A percentile compares a stretch with the other conserved stretches of the same genome.
These are phyloP conservation scores for Drosophila funebris DNA, from an alignment of 1,140 invertebrate genomes.

Conservation along the genomic window DNA sequence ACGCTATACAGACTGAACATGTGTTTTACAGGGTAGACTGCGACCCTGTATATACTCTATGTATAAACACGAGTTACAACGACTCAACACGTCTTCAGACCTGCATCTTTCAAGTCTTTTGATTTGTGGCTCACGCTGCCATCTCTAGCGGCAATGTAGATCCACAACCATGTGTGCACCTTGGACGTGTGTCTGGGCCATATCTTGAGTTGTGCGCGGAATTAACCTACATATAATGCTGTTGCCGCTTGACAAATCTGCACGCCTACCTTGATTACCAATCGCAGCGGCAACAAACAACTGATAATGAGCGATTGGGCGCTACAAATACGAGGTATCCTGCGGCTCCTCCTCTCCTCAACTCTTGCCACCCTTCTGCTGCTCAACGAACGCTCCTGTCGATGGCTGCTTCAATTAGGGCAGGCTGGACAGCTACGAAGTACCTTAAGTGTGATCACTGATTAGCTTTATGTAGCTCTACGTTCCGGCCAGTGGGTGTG, in stretches of 20 bases:
- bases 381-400: background rate
- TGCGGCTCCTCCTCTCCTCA: background rate
- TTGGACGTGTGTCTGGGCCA: slow-evolving; percentile 8
- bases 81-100: too few relatives aligned
- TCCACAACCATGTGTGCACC: slow-evolving; percentile 9
- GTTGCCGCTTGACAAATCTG: slow-evolving; percentile 76
- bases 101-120: background rate
- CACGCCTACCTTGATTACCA: slow-evolving; percentile 77
- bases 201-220: slow-evolving; percentile 78
- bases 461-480: slow-evolving; percentile 50
- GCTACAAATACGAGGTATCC: slow-evolving; percentile 60
- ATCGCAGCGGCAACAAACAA: slow-evolving; percentile 75
- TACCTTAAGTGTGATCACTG: slow-evolving; percentile 62
- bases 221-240: slow-evolving; percentile 81
- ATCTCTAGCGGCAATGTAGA: background rate
- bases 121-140: background rate
- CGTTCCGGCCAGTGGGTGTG: slow-evolving; percentile 14
- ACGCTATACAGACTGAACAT: too few relatives aligned
- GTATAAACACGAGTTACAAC: too few relatives aligned
- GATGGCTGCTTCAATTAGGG: slow-evolving; percentile 67
- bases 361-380: background rate
- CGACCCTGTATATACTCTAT: too few relatives aligned
- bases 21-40: too few relatives aligned
- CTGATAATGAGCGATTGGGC: slow-evolving; percentile 77
- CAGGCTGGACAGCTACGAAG: slow-evolving; percentile 45